These are phyloP conservation scores for Coptotermes formosanus DNA, from an alignment of 1,140 invertebrate species.

Conservation along the genomic window DNA sequence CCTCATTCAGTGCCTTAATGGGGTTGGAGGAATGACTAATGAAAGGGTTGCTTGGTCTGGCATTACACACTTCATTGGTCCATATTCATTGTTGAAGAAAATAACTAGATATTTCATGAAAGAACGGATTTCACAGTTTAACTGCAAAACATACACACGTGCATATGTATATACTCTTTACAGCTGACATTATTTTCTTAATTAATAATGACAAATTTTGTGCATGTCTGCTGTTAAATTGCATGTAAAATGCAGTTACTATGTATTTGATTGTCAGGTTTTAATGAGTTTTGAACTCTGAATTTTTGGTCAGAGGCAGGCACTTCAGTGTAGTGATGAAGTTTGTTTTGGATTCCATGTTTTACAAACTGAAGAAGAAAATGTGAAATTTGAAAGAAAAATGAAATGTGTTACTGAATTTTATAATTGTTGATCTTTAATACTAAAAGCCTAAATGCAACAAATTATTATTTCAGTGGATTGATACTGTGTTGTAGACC, in stretches of 20 bases:
- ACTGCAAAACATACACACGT: no score
- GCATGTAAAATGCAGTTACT: not conserved
- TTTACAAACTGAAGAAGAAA: no score
- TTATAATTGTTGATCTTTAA: not conserved
- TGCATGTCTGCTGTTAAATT: not conserved
- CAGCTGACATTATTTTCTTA: not conserved
- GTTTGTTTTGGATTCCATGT: not conserved
- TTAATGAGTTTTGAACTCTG: not conserved
- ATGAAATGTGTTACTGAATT: not conserved
- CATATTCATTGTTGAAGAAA: no score
- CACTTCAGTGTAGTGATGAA: not conserved
- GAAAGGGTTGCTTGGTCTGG: no score
- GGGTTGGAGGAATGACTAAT: no score
- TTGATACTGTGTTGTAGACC: not conserved
- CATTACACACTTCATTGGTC: no score
- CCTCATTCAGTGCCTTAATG: no score
- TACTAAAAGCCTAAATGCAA: not conserved
- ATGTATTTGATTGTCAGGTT: not conserved
- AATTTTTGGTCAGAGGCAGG: not conserved
- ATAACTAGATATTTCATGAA: no score
- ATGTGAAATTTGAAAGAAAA: no score
- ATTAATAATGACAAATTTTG: not conserved
- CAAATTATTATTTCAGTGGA: not conserved
- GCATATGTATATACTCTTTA: not conserved
- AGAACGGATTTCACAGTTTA: no score